Evolutionary conservation across 2,888 invertebrate genomes (phyloP), one percentile per base, ranked within the genome.

Genomic region (Clunio marinus): DNA sequence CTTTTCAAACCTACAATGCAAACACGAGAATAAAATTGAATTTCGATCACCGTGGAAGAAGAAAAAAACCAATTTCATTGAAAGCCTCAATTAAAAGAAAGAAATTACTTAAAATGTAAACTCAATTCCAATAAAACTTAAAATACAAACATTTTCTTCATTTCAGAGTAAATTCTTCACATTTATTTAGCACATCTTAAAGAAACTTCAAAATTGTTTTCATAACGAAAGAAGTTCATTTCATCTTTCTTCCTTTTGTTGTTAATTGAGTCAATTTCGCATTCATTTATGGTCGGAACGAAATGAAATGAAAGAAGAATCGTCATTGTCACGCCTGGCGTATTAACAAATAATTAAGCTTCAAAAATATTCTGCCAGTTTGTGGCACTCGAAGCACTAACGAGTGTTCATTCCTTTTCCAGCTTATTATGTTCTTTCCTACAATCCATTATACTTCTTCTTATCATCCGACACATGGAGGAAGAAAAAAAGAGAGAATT

Each of bases 181-280:
- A 51, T 51, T 51, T 22, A 51, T 51, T 22, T 8, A 51, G 35
- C 51, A 22, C 51, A 51, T 51, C 51, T 7, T 51, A 20, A 17
- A 22, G 51, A 7, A 8, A 22, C 17, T 51, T 13, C 7, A 13
- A n/a, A 51, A 51, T 22, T 51, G 51, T 51, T 51, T 7, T n/a
- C 3, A 22, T 51, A 13, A 32, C 15, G 51, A 51, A 51, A 51
- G 51, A 20, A 32, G 35, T 51, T 51, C 51, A 51, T 17, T 51
- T 51, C n/a, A n/a, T n/a, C n/a, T n/a, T n/a, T n/a, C n/a, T n/a
- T n/a, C n/a, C n/a, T n/a, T 41, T 22, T 8, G 7, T 51, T 22
- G 51, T 51, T 51, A 51, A 51, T 51, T 51, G 51, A 4, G 51
- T 51, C 22, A 51, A 51, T 51, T 51, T 51, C 8, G 51, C 51